phyloP scores from a whole-genome alignment of 2,888 invertebrate species.

The Saturnia japonica region DNA sequence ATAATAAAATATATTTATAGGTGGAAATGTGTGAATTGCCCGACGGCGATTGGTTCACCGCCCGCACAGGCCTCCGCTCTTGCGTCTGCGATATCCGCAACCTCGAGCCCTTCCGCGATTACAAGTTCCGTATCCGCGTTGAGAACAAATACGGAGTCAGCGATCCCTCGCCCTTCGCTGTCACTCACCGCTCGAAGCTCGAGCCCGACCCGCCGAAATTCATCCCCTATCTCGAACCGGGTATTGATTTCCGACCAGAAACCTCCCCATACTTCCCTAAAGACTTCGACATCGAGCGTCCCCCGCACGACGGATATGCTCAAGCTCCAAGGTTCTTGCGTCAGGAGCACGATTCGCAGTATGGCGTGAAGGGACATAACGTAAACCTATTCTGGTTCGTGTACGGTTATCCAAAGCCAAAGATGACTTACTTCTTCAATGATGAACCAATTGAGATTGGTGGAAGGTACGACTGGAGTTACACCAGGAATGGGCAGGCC shows the following conservation, averaged over 20 bases:
- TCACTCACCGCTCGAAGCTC: constrained; percentile 89
- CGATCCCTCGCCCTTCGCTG: constrained; percentile 96
- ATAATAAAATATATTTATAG: constrained; percentile 42
- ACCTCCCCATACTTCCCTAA: constrained; percentile 94
- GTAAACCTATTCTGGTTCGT: constrained; percentile 96
- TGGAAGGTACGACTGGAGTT: constrained; percentile 92
- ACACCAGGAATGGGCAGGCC: constrained; percentile 94
- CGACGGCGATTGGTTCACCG: constrained; percentile 95
- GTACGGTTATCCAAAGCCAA: constrained; percentile 97
- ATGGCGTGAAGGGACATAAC: constrained; percentile 96
- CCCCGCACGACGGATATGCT: constrained; percentile 91
- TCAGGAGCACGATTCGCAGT: constrained; percentile 92
- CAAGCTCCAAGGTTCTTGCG: constrained; percentile 94
- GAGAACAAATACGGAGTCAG: constrained; percentile 98
- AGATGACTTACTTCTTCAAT: constrained; percentile 94
- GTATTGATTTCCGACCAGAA: constrained; percentile 91
- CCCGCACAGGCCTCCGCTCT: constrained; percentile 91
- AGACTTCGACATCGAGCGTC: constrained; percentile 95
- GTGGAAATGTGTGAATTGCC: constrained; percentile 96
- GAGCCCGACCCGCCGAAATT: constrained; percentile 91
- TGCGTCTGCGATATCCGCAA: constrained; percentile 95
- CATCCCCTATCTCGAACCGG: constrained; percentile 89
- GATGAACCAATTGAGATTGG: constrained; percentile 91
- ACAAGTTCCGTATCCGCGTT: constrained; percentile 96
- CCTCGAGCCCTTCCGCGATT: constrained; percentile 95